phyloP scores from a whole-genome alignment of 2,113 vertebrate genomes.

The Sterna hirundo region DNA sequence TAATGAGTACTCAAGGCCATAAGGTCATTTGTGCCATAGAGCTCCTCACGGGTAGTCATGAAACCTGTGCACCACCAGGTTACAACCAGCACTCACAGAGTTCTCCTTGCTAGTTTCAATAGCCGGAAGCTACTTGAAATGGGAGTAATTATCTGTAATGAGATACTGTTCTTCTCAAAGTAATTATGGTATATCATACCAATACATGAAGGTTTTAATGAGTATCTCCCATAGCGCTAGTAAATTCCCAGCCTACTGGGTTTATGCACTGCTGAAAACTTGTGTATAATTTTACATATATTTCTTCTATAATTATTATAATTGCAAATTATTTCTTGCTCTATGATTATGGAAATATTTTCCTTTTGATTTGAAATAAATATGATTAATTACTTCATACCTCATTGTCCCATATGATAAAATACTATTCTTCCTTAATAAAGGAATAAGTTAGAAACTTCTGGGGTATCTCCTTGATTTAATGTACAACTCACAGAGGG shows the following conservation, averaged over 20 bases:
- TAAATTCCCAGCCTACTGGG: background rate
- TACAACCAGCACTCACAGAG: background rate
- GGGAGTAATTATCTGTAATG: background rate
- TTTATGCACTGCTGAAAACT: conserved; percentile 1
- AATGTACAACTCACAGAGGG: background rate
- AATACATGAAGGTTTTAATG: background rate
- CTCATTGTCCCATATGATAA: background rate
- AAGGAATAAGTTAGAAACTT: background rate
- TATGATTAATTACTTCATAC: background rate
- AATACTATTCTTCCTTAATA: background rate
- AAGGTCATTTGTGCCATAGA: background rate
- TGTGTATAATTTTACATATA: background rate
- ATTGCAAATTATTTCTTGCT: background rate
- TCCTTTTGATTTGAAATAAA: background rate
- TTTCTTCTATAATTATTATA: background rate
- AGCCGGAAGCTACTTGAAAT: background rate
- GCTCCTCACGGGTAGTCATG: background rate
- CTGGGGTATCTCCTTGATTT: background rate
- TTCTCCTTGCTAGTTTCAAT: background rate
- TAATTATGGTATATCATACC: background rate
- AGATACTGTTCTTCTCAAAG: background rate
- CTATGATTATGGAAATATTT: background rate
- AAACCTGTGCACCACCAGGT: background rate
- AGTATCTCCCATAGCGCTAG: background rate
- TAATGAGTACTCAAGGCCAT: background rate